Conservation (phyloP, 2,888 invertebrate genomes). For the Chelonus formosanus region DNA sequence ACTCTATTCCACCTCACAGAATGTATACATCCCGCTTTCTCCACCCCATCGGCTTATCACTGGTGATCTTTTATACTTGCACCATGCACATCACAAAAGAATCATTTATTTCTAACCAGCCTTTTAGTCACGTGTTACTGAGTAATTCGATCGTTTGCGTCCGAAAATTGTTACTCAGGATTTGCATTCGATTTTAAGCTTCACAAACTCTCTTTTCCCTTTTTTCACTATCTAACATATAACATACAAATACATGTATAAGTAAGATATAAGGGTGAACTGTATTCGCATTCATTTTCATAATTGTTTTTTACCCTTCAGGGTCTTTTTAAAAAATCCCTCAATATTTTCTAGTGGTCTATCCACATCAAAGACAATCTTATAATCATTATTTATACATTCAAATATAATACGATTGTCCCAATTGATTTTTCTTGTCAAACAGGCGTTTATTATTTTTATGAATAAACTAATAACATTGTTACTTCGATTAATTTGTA, state of each 20-base stretch:
- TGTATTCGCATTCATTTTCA: constrained; percentile 16
- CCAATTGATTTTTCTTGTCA: constrained; percentile 1
- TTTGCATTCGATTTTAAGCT: constrained; percentile 31
- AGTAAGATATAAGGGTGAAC: background rate
- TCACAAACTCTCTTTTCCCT: background rate
- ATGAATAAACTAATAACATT: too few relatives aligned
- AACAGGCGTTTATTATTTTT: too few relatives aligned
- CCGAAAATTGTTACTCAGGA: constrained; percentile 17
- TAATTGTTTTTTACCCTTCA: constrained; percentile 21
- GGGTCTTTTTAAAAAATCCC: background rate
- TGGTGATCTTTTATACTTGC: constrained; percentile 24
- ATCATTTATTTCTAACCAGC: constrained; percentile 22
- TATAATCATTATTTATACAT: too few relatives aligned
- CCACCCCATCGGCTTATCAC: constrained; percentile 14
- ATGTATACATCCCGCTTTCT: background rate
- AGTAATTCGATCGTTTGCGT: constrained; percentile 31
- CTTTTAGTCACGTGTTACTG: constrained; percentile 30
- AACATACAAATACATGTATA: background rate
- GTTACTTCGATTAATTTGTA: too few relatives aligned
- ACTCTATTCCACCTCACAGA: background rate
- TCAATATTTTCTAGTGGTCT: too few relatives aligned
- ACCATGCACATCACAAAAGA: constrained; percentile 11
- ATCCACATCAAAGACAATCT: too few relatives aligned
- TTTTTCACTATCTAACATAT: background rate
- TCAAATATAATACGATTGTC: too few relatives aligned